phyloP scores from a whole-genome alignment of 1,140 invertebrate species.

The Leptopilina clavipes region DNA sequence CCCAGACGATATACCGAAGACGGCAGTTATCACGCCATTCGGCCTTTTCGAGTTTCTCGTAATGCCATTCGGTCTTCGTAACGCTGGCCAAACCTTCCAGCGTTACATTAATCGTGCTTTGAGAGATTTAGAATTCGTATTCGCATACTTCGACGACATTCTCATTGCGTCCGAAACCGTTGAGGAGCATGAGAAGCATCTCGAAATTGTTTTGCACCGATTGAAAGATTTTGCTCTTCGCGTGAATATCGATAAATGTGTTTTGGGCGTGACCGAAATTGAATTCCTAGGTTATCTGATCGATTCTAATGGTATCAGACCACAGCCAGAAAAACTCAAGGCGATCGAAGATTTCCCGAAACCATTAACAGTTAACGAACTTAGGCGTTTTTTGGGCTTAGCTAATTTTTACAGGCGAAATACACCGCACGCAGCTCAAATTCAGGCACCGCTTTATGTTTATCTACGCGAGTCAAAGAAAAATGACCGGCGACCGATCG shows the following conservation, averaged over 20 bases:
- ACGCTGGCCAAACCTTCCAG: conserved; percentile 29
- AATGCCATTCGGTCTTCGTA: no score
- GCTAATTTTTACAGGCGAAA: background rate
- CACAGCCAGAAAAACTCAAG: background rate
- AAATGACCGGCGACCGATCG: no score
- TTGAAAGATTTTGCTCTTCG: background rate
- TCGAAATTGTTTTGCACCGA: background rate
- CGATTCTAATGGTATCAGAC: background rate
- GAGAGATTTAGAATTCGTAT: conserved; percentile 24
- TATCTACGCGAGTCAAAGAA: no score
- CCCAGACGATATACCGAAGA: no score
- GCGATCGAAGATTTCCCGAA: background rate
- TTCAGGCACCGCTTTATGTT: no score
- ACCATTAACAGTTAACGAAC: background rate
- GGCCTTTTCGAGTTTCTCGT: no score
- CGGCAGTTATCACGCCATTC: no score
- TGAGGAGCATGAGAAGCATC: conserved; percentile 3
- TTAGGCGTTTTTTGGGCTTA: background rate
- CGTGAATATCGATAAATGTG: background rate
- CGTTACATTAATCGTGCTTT: conserved; percentile 27
- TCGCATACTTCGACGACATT: conserved; percentile 30
- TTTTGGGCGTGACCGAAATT: background rate
- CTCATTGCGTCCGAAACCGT: conserved; percentile 9
- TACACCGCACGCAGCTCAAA: no score
- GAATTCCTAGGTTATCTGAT: conserved; percentile 20